Base-by-base conservation (phyloP, 2,888 invertebrate species). In the Hirtodrosophila alboralis region DNA sequence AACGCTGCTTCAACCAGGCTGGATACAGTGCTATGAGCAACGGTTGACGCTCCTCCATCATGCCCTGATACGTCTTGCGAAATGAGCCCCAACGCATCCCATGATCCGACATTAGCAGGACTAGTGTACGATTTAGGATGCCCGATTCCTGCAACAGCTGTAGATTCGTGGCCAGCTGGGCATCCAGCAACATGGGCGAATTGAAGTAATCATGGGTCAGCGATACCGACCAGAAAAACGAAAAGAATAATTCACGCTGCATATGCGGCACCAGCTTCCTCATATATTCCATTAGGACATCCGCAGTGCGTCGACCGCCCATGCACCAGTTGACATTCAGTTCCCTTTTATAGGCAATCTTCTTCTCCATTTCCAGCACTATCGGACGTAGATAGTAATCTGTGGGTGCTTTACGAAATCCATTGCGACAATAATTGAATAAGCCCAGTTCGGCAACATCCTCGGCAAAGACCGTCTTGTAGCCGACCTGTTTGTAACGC, bases 31-130 rank as follows among this genome's bases (percentile, higher is more conserved):
- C 90, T 75, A 94, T 94, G 26, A 96, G 91, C 67, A 97, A 94
- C 0, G 98, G 98, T 52, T 97, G 92, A 37, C 97, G 93, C 88
- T 97, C 97, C 90, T 98, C 98, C 86, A 97, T 92, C 86, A 94
- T 92, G 1, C 96, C 96, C 90, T 97, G 96, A 89, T 95, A 96
- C 0, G 97, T 97, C 33, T 84, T 83, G 7, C 97, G 92, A 74
- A 97, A 96, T 5, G 92, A 92, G 1, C 97, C 97, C 94, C 95
- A 97, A 61, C 97, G 91, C 57, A 97, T 94, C 0, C 98, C 98
- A 86, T 98, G 98, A 87, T 98, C 98, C 89, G 97, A 97, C 91
- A 97, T 92, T 7, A 96, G 89, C 45, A 97, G 12, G 12, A 81
- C 77, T n/a, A 81, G 28, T 0, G 87, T 85, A 1, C 28, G 93